These are phyloP conservation scores for Aurelia sp. DNA, from an alignment of 30 jellyfish, hydroid and myxozoan species.

Conservation along the genomic window DNA sequence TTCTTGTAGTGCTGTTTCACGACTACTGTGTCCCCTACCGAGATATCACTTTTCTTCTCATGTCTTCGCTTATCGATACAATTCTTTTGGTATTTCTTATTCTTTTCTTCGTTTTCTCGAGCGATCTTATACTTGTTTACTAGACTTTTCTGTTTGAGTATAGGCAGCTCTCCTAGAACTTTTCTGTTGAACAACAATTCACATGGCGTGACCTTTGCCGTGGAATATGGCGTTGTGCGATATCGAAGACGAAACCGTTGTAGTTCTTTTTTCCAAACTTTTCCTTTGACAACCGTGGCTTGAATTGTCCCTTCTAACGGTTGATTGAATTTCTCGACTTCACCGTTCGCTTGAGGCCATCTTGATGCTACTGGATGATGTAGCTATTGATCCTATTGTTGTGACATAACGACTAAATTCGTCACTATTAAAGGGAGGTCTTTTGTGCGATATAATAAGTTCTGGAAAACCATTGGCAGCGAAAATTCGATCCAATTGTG, in stretches of 20 bases:
- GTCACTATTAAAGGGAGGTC: conserved; percentile 28
- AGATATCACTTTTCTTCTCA: conserved; percentile 9
- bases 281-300: conserved; percentile 48
- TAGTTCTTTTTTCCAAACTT: conserved; percentile 67
- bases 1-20: conserved; percentile 28
- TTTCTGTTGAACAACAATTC: conserved; percentile 35
- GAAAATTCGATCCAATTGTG: conserved; percentile 1
- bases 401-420: conserved; percentile 9
- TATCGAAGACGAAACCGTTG: conserved; percentile 53
- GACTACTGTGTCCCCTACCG: conserved; percentile 29
- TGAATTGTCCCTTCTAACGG: conserved; percentile 41
- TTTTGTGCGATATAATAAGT: conserved; percentile 10
- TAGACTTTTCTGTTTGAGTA: conserved; percentile 6
- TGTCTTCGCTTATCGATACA: background rate
- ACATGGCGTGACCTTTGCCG: conserved; percentile 51
- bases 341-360: conserved; percentile 63
- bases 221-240: conserved; percentile 57
- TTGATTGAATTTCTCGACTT: conserved; percentile 38
- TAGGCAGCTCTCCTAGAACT: conserved; percentile 43
- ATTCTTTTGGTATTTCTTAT: conserved; percentile 38
- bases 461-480: conserved; percentile 23
- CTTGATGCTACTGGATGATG: conserved; percentile 27
- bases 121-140: conserved; percentile 43
- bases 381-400: conserved; percentile 5
- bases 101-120: conserved; percentile 36